Evolutionary conservation across 1,140 invertebrate genomes (phyloP).

Genomic region (Goniozus legneri): DNA sequence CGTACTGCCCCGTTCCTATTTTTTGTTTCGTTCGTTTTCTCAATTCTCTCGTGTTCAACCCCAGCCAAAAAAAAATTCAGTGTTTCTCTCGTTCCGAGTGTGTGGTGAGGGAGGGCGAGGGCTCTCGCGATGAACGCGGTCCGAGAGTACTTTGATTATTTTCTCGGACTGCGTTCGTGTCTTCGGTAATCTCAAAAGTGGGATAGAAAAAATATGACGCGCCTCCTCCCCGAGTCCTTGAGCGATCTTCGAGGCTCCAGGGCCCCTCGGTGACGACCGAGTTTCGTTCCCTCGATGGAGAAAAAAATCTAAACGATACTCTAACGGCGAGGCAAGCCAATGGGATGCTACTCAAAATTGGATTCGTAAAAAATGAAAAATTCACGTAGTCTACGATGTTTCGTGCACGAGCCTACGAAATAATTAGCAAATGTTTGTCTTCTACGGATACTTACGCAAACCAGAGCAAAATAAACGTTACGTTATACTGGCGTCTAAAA

Average conservation of each 20-base stretch:
- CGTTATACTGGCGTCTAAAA: no score
- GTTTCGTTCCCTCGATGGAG: background rate
- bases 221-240: no score
- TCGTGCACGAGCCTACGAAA: no score
- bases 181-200: no score
- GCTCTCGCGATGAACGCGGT: no score
- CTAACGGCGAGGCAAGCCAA: slow-evolving; percentile 15
- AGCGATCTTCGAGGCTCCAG: background rate
- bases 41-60: background rate
- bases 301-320: slow-evolving; percentile 7
- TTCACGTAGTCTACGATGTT: no score
- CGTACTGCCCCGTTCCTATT: slow-evolving; percentile 47
- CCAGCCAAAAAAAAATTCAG: slow-evolving; percentile 2
- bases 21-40: slow-evolving; percentile 12
- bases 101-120: background rate
- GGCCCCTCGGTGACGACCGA: background rate
- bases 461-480: no score
- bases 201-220: no score
- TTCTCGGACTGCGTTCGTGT: no score
- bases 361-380: slow-evolving; percentile 10
- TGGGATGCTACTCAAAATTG: slow-evolving; percentile 5
- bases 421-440: no score
- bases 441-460: no score
- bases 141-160: no score
- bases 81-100: background rate